Conservation (phyloP, 2,888 invertebrate species). For the Blastobasis lacticolella region DNA sequence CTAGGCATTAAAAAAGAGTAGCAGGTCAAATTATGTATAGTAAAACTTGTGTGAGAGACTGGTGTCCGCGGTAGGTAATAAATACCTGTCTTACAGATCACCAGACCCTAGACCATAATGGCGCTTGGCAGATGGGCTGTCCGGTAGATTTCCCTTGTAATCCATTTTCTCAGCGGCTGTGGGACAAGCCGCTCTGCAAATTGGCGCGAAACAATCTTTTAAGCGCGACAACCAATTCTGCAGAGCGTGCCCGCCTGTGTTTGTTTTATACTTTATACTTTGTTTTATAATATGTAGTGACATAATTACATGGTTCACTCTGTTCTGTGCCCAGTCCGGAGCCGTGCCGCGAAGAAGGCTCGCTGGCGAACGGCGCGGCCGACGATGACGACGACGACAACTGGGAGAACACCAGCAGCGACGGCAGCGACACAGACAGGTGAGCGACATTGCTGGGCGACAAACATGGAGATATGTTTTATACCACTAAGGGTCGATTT, state of each 20-base stretch:
- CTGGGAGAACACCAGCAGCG: conserved; percentile 71
- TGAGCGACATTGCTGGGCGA: conserved; percentile 12
- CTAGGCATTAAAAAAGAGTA: no score
- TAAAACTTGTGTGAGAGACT: no score
- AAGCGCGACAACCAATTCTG: no score
- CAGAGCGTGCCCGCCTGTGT: neutral
- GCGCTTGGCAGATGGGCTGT: no score
- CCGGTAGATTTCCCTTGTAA: conserved; percentile 6
- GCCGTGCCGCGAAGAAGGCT: conserved; percentile 49
- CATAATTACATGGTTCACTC: conserved; percentile 10
- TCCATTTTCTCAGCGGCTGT: neutral
- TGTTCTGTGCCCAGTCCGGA: conserved; percentile 47
- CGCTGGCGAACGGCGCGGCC: conserved; percentile 55
- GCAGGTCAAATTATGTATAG: no score
- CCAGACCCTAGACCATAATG: no score
- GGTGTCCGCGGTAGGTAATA: no score
- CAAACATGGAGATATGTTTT: no score
- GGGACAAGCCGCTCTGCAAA: no score
- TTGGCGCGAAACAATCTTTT: no score
- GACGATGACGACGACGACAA: conserved; percentile 66
- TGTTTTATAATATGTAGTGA: neutral
- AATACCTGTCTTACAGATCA: no score
- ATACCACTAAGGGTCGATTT: no score
- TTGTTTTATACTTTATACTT: neutral
- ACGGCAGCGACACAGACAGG: conserved; percentile 70